Percentiles rank a stretch among this genome's conserved stretches.
phyloP scores from a whole-genome alignment of 2,888 invertebrate genomes.

The Ernsta delagoae region DNA sequence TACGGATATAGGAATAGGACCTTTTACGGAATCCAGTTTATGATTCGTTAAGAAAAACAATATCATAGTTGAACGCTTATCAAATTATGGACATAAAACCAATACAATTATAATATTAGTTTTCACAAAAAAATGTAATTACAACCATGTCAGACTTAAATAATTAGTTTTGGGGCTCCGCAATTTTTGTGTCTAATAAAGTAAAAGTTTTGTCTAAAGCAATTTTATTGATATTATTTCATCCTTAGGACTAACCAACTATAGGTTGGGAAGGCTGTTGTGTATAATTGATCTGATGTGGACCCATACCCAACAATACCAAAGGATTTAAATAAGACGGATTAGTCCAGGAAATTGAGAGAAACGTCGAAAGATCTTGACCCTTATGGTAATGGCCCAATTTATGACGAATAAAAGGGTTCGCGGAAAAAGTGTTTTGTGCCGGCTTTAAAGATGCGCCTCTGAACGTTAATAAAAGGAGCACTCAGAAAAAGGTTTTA shows the following conservation, averaged over 20 bases:
- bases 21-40: too few species aligned
- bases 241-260: not conserved
- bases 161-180: too few species aligned
- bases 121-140: too few species aligned
- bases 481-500: constrained; percentile 10
- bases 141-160: too few species aligned
- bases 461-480: constrained; percentile 8
- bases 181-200: too few species aligned
- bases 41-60: too few species aligned
- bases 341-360: constrained; percentile 26
- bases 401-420: constrained; percentile 31
- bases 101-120: too few species aligned
- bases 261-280: not conserved
- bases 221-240: not conserved
- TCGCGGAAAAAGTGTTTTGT: constrained; percentile 27
- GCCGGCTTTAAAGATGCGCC: constrained; percentile 13
- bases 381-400: constrained; percentile 31
- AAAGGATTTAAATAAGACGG: constrained; percentile 14
- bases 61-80: too few species aligned
- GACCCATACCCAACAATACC: not conserved
- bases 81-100: too few species aligned
- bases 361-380: constrained; percentile 23
- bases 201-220: not conserved
- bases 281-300: constrained; percentile 1
- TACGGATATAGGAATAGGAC: too few species aligned